phyloP scores from a whole-genome alignment of 2,888 invertebrate genomes.

The Leptinotarsa haldemani region DNA sequence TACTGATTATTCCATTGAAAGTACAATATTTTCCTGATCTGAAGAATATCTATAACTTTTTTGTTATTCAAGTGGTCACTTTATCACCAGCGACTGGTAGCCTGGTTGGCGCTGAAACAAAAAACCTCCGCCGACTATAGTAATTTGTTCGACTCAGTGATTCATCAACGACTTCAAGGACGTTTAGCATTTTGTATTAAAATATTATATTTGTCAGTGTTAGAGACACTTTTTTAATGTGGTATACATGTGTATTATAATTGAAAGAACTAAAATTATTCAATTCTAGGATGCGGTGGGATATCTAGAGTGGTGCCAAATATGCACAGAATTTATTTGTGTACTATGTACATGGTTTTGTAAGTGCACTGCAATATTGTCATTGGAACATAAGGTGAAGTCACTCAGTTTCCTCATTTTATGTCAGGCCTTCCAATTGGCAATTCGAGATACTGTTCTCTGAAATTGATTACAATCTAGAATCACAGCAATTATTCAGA shows the following conservation, averaged over 20 bases:
- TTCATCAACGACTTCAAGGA: constrained; percentile 54
- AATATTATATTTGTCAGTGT: constrained; percentile 51
- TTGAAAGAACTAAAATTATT: constrained; percentile 42
- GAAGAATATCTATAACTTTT: not conserved
- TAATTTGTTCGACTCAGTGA: constrained; percentile 41
- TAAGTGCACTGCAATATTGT: constrained; percentile 41
- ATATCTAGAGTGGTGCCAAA: constrained; percentile 50
- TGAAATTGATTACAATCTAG: too few relatives aligned
- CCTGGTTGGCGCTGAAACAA: constrained; percentile 22
- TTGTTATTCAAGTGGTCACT: not conserved
- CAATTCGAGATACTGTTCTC: not conserved
- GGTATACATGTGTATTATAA: constrained; percentile 56
- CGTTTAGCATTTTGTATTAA: constrained; percentile 59
- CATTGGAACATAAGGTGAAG: not conserved
- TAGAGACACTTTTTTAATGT: constrained; percentile 60
- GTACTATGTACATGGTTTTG: constrained; percentile 62
- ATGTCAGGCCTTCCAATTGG: not conserved
- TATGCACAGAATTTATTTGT: constrained; percentile 52
- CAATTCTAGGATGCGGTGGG: constrained; percentile 45
- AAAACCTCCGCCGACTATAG: constrained; percentile 27
- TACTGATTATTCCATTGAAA: constrained; percentile 4
- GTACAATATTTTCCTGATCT: not conserved
- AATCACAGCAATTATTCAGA: not conserved
- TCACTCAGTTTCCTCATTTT: not conserved
- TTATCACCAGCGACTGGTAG: not conserved